These are phyloP conservation scores for Branchinecta sandiegonensis DNA, from an alignment of 2,888 invertebrate genomes.

Conservation along the genomic window DNA sequence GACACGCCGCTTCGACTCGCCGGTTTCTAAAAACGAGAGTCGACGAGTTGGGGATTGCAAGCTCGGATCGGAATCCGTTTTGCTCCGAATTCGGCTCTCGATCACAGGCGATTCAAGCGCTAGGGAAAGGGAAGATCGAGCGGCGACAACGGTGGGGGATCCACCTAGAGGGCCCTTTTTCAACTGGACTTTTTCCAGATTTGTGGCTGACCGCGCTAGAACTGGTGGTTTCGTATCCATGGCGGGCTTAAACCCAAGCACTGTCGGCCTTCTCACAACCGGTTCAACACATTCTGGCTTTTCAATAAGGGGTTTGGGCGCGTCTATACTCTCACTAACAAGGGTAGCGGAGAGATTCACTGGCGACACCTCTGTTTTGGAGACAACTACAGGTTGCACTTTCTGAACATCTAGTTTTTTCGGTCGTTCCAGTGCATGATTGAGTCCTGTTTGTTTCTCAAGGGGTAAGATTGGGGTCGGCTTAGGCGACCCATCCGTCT, in stretches of 20 bases:
- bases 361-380: neutral
- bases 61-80: neutral
- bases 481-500: neutral
- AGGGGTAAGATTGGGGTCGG: neutral
- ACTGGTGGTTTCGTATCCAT: neutral
- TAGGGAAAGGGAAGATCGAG: neutral
- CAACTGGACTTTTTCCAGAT: slow-evolving; percentile 2
- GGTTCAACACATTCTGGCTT: too few relatives aligned
- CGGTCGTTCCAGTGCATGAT: neutral
- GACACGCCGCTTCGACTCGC: slow-evolving; percentile 33
- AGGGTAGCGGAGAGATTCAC: neutral
- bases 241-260: too few relatives aligned
- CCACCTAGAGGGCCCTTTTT: neutral
- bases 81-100: slow-evolving; percentile 10
- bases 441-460: neutral
- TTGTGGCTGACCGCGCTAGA: neutral
- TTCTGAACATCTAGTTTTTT: slow-evolving; percentile 1
- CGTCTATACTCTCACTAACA: neutral
- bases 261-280: neutral
- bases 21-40: slow-evolving; percentile 20
- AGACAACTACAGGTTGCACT: neutral
- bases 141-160: neutral
- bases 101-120: neutral
- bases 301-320: neutral
- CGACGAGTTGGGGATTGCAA: slow-evolving; percentile 5